Conservation (phyloP, 2,888 invertebrate species). For the Melitaea athalia region DNA sequence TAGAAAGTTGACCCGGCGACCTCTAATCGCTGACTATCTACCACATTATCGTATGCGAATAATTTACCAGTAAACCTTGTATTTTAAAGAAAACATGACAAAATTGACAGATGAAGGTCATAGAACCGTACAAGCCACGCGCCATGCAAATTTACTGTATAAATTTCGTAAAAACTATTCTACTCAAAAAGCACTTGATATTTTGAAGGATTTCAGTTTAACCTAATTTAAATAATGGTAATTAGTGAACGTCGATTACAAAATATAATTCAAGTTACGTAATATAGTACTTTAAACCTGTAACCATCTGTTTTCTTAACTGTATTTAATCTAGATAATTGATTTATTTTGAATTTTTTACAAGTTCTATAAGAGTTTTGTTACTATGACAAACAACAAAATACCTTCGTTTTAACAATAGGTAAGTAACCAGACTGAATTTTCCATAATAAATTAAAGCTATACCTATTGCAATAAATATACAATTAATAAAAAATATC, state of each 20-base stretch:
- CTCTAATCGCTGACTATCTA: slow-evolving; percentile 40
- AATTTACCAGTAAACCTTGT: slow-evolving; percentile 21
- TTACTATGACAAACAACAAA: not conserved
- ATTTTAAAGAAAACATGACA: slow-evolving; percentile 24
- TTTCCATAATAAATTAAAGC: too few species aligned
- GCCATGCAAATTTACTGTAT: not conserved
- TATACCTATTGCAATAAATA: too few species aligned
- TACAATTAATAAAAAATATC: too few species aligned
- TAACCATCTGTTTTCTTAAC: too few species aligned
- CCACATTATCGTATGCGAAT: slow-evolving; percentile 31
- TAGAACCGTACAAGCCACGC: not conserved
- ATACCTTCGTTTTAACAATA: too few species aligned
- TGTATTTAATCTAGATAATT: too few species aligned
- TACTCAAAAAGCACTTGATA: not conserved
- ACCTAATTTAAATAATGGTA: too few species aligned
- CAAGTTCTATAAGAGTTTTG: not conserved
- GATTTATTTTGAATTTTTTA: not conserved
- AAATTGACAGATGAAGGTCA: slow-evolving; percentile 24
- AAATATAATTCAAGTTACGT: too few species aligned
- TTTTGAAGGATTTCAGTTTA: too few species aligned
- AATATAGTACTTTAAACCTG: too few species aligned
- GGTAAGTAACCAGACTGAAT: too few species aligned
- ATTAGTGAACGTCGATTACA: too few species aligned
- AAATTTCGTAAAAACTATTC: not conserved
- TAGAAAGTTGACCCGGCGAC: slow-evolving; percentile 56